Conservation (phyloP, 2,113 vertebrate species). For the Leucopternis melanops region DNA sequence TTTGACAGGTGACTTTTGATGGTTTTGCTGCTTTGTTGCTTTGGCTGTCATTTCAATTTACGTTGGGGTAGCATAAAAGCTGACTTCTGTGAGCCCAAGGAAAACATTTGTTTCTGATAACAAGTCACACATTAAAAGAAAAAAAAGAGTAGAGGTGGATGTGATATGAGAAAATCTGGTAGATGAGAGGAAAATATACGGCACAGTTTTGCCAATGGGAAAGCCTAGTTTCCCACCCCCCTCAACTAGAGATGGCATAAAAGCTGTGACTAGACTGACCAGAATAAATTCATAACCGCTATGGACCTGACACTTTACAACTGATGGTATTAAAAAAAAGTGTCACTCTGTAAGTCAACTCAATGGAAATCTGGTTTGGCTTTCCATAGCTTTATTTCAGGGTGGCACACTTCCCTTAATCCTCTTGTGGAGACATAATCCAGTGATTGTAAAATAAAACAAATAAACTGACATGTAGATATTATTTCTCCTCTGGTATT, state of each 20-base stretch:
- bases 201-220: neutral
- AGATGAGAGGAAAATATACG: neutral
- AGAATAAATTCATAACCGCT: neutral
- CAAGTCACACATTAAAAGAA: neutral
- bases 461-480: neutral
- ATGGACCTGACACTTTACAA: neutral
- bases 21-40: conserved; percentile 3
- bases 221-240: neutral
- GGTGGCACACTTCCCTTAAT: neutral
- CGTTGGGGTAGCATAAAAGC: neutral
- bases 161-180: neutral
- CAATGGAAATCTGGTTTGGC: neutral
- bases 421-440: neutral
- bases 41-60: neutral
- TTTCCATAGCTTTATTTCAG: neutral
- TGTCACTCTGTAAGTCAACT: neutral
- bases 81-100: neutral
- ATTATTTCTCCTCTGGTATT: neutral
- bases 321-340: neutral
- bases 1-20: neutral
- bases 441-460: neutral
- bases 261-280: no score
- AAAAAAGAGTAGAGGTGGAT: neutral
- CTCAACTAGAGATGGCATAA: neutral
- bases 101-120: neutral